phyloP scores from a whole-genome alignment of 2,888 invertebrate genomes.

The Parnassius apollo region DNA sequence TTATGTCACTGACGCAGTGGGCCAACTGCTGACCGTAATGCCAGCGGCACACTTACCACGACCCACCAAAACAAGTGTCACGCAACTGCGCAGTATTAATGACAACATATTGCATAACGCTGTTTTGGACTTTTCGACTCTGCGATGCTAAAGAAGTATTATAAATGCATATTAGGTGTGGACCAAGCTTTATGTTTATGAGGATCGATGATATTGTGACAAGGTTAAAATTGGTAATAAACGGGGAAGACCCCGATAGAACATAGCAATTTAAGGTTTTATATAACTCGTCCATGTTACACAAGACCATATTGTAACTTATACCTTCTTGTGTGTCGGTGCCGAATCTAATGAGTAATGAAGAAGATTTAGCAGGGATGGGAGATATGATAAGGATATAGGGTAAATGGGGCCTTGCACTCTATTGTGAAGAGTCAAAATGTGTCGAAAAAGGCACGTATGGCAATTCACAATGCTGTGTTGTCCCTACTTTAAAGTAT shows the following conservation, averaged over 20 bases:
- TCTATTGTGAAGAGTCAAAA: too few species aligned
- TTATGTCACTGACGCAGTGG: conserved; percentile 73
- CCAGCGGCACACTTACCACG: conserved; percentile 73
- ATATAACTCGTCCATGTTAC: too few species aligned
- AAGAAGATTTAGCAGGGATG: too few species aligned
- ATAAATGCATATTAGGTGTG: conserved; percentile 21
- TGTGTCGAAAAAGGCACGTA: too few species aligned
- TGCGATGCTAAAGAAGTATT: conserved; percentile 30
- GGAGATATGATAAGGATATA: too few species aligned
- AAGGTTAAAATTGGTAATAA: conserved; percentile 19
- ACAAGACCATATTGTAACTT: too few species aligned
- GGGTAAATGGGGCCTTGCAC: too few species aligned
- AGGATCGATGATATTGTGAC: conserved; percentile 19
- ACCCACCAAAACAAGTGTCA: conserved; percentile 75
- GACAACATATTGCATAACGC: conserved; percentile 66
- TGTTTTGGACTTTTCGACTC: conserved; percentile 47
- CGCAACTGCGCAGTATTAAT: conserved; percentile 57
- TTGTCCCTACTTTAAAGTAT: too few species aligned
- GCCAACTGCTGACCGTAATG: conserved; percentile 76
- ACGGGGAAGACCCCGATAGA: not conserved
- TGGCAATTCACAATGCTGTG: too few species aligned
- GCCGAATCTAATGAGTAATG: too few species aligned
- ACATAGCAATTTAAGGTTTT: too few species aligned
- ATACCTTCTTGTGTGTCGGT: too few species aligned
- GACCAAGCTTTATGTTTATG: conserved; percentile 20